Evolutionary conservation across 2,888 invertebrate species (phyloP), one percentile per base, ranked within the genome.

Genomic region (Perizoma affinitatum): DNA sequence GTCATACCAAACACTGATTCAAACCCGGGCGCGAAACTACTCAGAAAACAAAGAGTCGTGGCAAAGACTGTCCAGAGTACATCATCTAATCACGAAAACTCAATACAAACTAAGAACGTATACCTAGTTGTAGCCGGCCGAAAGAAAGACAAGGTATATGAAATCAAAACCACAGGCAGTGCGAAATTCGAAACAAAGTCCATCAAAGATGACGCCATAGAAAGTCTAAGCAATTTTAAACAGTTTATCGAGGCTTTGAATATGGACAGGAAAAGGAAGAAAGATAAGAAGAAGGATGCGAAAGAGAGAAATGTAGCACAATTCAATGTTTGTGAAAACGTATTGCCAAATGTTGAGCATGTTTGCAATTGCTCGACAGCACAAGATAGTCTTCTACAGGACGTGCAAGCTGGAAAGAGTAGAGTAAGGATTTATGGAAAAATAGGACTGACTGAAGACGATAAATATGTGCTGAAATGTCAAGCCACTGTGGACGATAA

Each of bases 391-490:
- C 10, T 35, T n/a, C 34, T 10, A 2, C 8, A 11, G 9, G 48
- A 54, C 0, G 35, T 53, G 22, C 22, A 58, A 0, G 11, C 51
- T 4, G 68, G 64, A 3, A 80, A 70, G 64, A 86, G 82, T 65
- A 78, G 78, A 34, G 77, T 90, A 0, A 78, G 75, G 52, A 84
- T 91, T 55, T 75, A 79, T 36, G 90, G 91, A 6, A 80, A 76
- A 48, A 67, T 91, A 9, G 91, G 89, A 0, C 65, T 86, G 4
- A 82, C 76, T 38, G 73, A 82, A 41, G 77, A 87, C 47, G 85
- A 89, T 50, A 78, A 78, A 67, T 90, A 86, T 58, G 74, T 88
- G 1, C 63, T 90, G 36, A 82, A 80, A 63, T 91, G 85, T 70
- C 80, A 82, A 47, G 88, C 90, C 42, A 84, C 85, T 5, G 71